These are phyloP conservation scores for Drosophila ustulata DNA, from an alignment of 2,888 invertebrate genomes.

Conservation along the genomic window DNA sequence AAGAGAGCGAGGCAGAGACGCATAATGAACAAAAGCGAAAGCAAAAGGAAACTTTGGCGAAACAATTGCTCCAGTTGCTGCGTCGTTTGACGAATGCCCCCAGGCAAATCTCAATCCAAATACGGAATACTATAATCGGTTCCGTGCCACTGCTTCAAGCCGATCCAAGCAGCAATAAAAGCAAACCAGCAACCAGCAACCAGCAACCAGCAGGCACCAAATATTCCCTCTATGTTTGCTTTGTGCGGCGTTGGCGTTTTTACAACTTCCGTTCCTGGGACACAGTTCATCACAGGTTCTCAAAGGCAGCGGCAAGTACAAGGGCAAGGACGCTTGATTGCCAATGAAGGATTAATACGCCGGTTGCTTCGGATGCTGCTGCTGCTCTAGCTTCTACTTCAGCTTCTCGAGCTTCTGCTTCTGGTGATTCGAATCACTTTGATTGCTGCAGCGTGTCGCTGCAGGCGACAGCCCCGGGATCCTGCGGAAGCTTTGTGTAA, in stretches of 20 bases:
- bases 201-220: slow-evolving; percentile 53
- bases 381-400: slow-evolving; percentile 10
- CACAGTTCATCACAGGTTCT: slow-evolving; percentile 71
- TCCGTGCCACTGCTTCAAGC: slow-evolving; percentile 74
- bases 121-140: slow-evolving; percentile 81
- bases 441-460: slow-evolving; percentile 71
- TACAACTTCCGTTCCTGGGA: slow-evolving; percentile 73
- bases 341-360: slow-evolving; percentile 76
- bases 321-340: slow-evolving; percentile 67
- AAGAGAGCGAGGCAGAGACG: slow-evolving; percentile 23
- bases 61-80: slow-evolving; percentile 67
- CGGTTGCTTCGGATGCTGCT: slow-evolving; percentile 16
- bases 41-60: slow-evolving; percentile 64
- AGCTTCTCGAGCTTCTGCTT: slow-evolving; percentile 26
- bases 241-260: slow-evolving; percentile 79
- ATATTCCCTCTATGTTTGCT: slow-evolving; percentile 65
- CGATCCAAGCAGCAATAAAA: slow-evolving; percentile 36
- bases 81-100: slow-evolving; percentile 77
- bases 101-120: slow-evolving; percentile 70
- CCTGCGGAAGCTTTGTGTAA: slow-evolving; percentile 81
- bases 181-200: slow-evolving; percentile 54
- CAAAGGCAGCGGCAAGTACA: slow-evolving; percentile 22
- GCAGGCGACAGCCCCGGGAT: slow-evolving; percentile 60
- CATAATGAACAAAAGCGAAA: slow-evolving; percentile 62
- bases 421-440: slow-evolving; percentile 61